Conservation (phyloP, 1,140 invertebrate species). For the Brachionus rubens region DNA sequence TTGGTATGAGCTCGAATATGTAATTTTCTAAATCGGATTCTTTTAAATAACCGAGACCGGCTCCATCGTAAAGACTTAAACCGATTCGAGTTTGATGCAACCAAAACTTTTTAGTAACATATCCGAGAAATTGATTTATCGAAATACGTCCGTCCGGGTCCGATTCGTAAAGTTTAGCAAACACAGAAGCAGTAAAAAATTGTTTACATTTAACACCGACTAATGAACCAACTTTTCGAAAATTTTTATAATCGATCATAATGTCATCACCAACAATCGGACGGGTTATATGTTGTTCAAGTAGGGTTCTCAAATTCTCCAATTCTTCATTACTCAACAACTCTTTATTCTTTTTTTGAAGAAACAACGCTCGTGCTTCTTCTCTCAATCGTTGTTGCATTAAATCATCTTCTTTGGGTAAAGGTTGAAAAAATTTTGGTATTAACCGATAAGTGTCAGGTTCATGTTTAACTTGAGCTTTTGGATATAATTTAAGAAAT, state of each 20-base stretch:
- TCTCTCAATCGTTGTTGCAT: conserved; percentile 36
- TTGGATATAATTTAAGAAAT: conserved; percentile 19
- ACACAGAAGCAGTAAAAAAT: conserved; percentile 79
- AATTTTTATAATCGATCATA: conserved; percentile 79
- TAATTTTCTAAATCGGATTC: conserved; percentile 89
- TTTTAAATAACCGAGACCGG: conserved; percentile 82
- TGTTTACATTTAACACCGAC: conserved; percentile 72
- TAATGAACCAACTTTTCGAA: conserved; percentile 68
- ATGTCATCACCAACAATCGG: conserved; percentile 71
- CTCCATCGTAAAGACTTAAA: conserved; percentile 84
- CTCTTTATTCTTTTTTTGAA: conserved; percentile 36
- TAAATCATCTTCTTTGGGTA: conserved; percentile 30
- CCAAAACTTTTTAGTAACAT: conserved; percentile 91
- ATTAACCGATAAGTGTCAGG: background rate
- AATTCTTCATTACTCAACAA: conserved; percentile 37
- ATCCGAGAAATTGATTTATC: conserved; percentile 78
- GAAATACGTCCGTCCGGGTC: conserved; percentile 72
- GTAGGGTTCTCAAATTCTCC: conserved; percentile 72
- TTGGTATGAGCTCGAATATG: conserved; percentile 69
- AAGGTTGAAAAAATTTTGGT: conserved; percentile 11
- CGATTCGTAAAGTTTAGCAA: conserved; percentile 76
- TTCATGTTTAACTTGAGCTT: background rate
- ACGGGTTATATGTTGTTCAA: conserved; percentile 75
- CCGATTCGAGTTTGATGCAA: conserved; percentile 86
- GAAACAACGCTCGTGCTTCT: conserved; percentile 39